Base-by-base conservation (phyloP, 2,888 invertebrate genomes). In the Thera obeliscata region DNA sequence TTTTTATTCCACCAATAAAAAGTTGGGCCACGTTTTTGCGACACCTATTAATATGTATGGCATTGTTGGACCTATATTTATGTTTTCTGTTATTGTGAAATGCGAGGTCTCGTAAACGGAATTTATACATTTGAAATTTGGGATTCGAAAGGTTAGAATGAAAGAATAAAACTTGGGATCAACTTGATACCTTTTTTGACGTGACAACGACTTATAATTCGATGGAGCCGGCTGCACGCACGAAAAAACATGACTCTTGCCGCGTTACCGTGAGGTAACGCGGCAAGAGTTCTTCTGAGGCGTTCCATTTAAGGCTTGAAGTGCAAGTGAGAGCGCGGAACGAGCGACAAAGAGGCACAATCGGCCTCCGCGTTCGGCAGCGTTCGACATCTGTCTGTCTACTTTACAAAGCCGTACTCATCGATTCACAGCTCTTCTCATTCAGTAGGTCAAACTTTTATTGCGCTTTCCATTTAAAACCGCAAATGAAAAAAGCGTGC, bases 1-100 rank as follows among this genome's bases (percentile, higher is more conserved):
- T 81, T 85, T 87, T 86, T 87, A 86, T 82, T 79, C 75, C 70
- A 56, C 75, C 78, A 79, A 87, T 88, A 88, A 88, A 88, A 85
- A 87, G 74, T 69, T 80, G 41, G 67, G 76, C 76, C 86, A 84
- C 88, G 87, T 85, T 80, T 76, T 70, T 75, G 69, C 76, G 57
- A 64, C 76, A 74, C 70, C 71, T 83, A 85, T 88, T 87, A 87
- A 88, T 89, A 88, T 90, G 85, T 87, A 88, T 88, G 87, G 86
- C 87, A 82, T 84, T 83, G 82, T 79, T 78, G 75, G 73, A 64
- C 76, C 79, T 79, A 78, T 80, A 81, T 81, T 82, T 79, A 75
- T 75, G 76, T 72, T 75, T 75, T 64, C 59, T 60, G 67, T 74
- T 73, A 74, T 72, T 71, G 73, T 71, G 55, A 64, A 71, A 73